A percentile compares a stretch with the other conserved stretches of the same genome.
These are phyloP conservation scores for Neodiprion virginianus DNA, from an alignment of 1,140 invertebrate species.

Conservation along the genomic window DNA sequence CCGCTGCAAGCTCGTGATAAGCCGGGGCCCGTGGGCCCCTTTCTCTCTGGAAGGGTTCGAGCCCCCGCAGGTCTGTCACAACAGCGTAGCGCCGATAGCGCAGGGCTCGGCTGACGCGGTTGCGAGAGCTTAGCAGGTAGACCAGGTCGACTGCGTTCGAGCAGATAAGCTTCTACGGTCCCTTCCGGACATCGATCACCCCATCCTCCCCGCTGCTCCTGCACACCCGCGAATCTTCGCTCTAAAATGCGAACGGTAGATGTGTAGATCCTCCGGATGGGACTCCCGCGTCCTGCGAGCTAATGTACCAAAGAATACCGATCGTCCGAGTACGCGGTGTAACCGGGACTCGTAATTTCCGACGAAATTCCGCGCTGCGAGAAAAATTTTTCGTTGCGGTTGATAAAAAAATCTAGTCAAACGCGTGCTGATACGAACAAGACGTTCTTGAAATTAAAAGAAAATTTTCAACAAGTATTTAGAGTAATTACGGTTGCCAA, in stretches of 20 bases:
- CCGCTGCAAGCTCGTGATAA: slow-evolving; percentile 1
- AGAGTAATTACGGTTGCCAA: no score
- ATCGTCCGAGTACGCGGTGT: background rate
- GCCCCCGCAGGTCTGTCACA: background rate
- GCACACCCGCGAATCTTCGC: background rate
- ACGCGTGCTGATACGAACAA: no score
- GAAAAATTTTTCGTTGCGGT: no score
- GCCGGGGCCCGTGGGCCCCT: background rate
- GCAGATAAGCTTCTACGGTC: slow-evolving; percentile 15
- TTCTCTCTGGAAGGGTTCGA: background rate
- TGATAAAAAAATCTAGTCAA: no score
- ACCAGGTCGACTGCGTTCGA: slow-evolving; percentile 11
- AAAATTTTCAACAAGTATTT: no score
- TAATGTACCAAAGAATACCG: background rate
- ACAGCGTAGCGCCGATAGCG: background rate
- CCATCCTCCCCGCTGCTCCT: background rate
- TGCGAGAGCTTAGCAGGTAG: background rate
- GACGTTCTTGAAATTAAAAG: no score
- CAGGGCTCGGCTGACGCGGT: background rate
- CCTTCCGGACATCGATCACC: slow-evolving; percentile 16
- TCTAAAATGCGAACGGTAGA: background rate
- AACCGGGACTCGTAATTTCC: no score
- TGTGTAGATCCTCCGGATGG: background rate
- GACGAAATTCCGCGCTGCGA: no score
- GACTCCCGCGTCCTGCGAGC: background rate